Conservation (phyloP, 2,113 vertebrate genomes). For the Campylorhamphus procurvoides region DNA sequence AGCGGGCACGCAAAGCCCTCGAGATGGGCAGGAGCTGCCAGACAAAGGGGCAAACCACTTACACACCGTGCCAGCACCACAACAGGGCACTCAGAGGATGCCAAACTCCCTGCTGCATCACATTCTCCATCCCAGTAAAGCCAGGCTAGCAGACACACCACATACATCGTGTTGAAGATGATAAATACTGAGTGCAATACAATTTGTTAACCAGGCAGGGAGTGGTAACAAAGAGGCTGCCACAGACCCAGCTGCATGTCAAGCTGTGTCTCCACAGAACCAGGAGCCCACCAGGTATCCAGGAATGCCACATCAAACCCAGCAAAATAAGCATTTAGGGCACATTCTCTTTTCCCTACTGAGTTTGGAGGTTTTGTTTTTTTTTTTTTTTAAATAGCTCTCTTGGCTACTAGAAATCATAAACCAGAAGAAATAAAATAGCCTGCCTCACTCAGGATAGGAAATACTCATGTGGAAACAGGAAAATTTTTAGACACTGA, state of each 20-base stretch:
- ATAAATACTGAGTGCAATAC: accelerated
- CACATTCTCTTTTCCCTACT: not conserved
- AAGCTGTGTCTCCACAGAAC: not conserved
- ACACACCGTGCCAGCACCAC: not conserved
- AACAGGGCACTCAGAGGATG: not conserved
- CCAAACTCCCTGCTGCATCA: not conserved
- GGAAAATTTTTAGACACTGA: not conserved
- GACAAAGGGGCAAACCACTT: not conserved
- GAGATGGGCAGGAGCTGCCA: not conserved
- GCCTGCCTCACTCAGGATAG: not conserved
- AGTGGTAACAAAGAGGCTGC: not conserved
- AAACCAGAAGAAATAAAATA: not conserved
- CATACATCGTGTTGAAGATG: accelerated
- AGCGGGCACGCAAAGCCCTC: not conserved
- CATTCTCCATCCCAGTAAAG: not conserved
- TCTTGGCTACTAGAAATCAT: not conserved
- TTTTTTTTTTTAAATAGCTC: not conserved
- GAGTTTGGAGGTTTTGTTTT: too few species aligned
- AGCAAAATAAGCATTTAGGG: not conserved
- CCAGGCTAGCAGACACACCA: not conserved
- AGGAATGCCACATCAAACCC: not conserved
- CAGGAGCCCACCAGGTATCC: not conserved
- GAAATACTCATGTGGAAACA: not conserved
- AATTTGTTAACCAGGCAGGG: not conserved
- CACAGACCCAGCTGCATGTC: not conserved